Evolutionary conservation across 2,888 invertebrate species (phyloP), one percentile per base, ranked within the genome.

Genomic region (Zaprionus bogoriensis): DNA sequence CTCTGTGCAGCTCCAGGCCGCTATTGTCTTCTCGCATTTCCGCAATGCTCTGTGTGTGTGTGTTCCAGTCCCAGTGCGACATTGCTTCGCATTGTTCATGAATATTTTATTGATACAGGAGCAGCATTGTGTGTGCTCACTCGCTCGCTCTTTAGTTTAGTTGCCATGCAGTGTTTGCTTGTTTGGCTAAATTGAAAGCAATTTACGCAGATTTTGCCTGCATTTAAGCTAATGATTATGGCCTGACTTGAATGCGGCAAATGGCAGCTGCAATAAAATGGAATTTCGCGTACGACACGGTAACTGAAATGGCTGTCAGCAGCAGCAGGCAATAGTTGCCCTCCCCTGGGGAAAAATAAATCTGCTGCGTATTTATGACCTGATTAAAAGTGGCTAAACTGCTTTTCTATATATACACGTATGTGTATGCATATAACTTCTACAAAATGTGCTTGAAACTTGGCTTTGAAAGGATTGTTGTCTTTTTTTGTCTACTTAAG

Each of bases 91-190:
- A 75, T 61, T 73, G 66, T 72, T 62, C 76, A 76, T 86, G 86
- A 80, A 80, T 80, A 86, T 83, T 83, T 80, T 67, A 86, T 86
- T 86, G 80, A 66, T 66, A 66, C 54, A 50, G 44, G 38, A 17
- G 22, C 30, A 61, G 74, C 55, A 61, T 68, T 65, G 51, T 65
- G 48, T 14, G 32, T 7, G n/a, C n/a, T n/a, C 1, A 14, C 2
- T 6, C 14, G 32, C 58, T 69, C 62, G 59, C 62, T 57, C 51
- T 60, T 76, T 48, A 59, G 63, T 58, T 65, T 48, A 36, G 72
- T 59, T 63, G 60, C 51, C 52, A 51, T 47, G 65, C 20, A n/a
- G n/a, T 27, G 58, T 38, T 66, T 44, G 57, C 51, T 58, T 60
- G 57, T 60, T 66, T 58, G 28, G 62, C 67, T 53, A 61, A 67